Percentiles rank a stretch among this genome's conserved stretches.
phyloP scores from a whole-genome alignment of 2,888 invertebrate genomes.

The Orchesellides sinensis region DNA sequence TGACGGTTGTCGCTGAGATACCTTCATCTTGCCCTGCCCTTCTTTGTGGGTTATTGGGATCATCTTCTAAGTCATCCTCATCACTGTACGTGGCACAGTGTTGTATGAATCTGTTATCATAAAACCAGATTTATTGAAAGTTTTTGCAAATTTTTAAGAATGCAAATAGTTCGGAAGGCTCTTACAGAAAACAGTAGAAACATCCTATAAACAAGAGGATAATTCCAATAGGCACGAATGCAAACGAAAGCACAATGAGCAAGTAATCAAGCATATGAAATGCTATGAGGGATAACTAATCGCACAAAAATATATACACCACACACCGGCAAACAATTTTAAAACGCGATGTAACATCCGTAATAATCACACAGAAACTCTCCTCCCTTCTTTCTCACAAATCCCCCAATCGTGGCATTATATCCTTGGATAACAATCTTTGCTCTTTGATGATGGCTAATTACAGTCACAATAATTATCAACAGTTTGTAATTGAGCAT shows the following conservation, averaged over 20 bases:
- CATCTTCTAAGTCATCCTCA: constrained; percentile 23
- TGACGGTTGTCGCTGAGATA: not conserved
- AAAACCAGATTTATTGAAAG: not conserved
- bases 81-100: constrained; percentile 53
- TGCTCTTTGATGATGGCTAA: constrained; percentile 26
- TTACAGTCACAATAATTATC: constrained; percentile 41
- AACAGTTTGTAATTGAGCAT: constrained; percentile 53
- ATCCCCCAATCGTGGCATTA: constrained; percentile 4
- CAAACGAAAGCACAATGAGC: constrained; percentile 59
- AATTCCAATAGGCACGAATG: constrained; percentile 56
- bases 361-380: not conserved
- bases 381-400: not conserved
- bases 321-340: not conserved
- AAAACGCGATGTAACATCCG: not conserved
- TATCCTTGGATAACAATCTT: not conserved
- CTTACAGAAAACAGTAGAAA: constrained; percentile 63
- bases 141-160: too few relatives aligned
- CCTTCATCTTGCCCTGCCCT: constrained; percentile 1
- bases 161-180: not conserved
- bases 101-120: constrained; percentile 44
- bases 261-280: constrained; percentile 59
- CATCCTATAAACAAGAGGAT: constrained; percentile 63
- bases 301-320: not conserved
- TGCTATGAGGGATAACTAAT: not conserved
- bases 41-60: constrained; percentile 12